Percentiles rank a stretch among this genome's conserved stretches.
Conservation (phyloP, 2,113 vertebrate species). For the Hippolais icterina region DNA sequence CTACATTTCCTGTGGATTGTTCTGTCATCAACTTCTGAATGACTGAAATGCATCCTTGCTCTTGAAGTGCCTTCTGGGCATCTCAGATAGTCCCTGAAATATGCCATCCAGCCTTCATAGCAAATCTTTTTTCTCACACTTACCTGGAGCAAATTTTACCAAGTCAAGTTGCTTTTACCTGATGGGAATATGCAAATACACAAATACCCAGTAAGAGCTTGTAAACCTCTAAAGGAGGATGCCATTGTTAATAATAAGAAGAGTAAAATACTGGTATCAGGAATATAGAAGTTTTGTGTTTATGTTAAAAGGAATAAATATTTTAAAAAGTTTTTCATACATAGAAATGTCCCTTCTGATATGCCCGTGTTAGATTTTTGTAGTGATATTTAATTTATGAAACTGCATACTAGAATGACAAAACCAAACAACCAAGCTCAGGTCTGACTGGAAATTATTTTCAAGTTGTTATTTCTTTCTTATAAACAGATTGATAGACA, state of each 20-base stretch:
- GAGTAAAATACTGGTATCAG: not conserved
- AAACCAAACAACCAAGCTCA: not conserved
- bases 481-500: not conserved
- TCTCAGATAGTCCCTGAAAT: not conserved
- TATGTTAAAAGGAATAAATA: not conserved
- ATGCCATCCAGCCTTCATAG: not conserved
- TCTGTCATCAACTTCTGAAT: not conserved
- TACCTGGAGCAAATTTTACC: not conserved
- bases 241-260: not conserved
- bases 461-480: not conserved
- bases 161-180: not conserved
- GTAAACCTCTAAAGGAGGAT: not conserved
- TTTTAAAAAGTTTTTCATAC: not conserved
- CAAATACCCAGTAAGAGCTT: not conserved
- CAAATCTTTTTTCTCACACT: not conserved
- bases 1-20: not conserved
- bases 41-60: not conserved
- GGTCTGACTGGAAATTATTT: not conserved
- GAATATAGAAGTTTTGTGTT: not conserved
- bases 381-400: not conserved
- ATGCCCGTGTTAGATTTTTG: rapidly evolving
- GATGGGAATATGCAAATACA: not conserved
- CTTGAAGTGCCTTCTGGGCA: not conserved
- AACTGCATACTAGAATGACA: not conserved
- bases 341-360: not conserved